Base-by-base conservation (phyloP, 2,113 vertebrate species). In the Stigmatopora argus region DNA sequence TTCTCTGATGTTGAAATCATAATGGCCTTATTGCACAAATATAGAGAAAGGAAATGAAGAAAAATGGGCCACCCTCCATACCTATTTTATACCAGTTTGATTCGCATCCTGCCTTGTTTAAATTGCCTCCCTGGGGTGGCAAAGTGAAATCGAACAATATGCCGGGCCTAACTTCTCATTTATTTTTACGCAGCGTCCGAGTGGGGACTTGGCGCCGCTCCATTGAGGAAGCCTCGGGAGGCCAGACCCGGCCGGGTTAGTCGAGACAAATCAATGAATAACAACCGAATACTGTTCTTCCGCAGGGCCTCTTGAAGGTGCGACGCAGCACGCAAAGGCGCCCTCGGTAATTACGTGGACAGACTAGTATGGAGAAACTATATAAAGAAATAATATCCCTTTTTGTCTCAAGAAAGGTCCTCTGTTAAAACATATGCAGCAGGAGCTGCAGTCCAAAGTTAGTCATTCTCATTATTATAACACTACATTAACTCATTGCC, bases 131-230 rank as follows among this genome's bases (percentile, higher is more conserved):
- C 83, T n/a, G 75, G 81, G 85, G 84, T 78, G 81, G 73, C 81
- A 74, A 85, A 75, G 79, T 83, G 86, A 87, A 87, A 88, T 88
- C 78, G 81, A 88, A 86, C 89, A 88, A 88, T 89, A 87, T 89
- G 80, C 84, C 72, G 71, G 78, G 83, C 86, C 84, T 89, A 77
- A 80, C 86, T 88, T 88, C 88, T 90, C 87, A 86, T 91, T 89
- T 89, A 90, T 88, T 89, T 90, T 88, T 79, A 90, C 86, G 83
- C 78, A 63, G 79, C 79, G 78, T 80, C 77, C 55, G 74, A 85
- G 83, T 66, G 63, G 73, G 75, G 75, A 59, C 62, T 77, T 87
- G 87, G 89, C 85, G 66, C 65, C 7, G 49, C 64, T 85, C 76
- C 75, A 70, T 66, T 15, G 71, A 70, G 79, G 80, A 86, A 82